Percentiles rank a stretch among this genome's conserved stretches.
phyloP scores from a whole-genome alignment of 2,113 vertebrate species.

The Saccopteryx leptura region DNA sequence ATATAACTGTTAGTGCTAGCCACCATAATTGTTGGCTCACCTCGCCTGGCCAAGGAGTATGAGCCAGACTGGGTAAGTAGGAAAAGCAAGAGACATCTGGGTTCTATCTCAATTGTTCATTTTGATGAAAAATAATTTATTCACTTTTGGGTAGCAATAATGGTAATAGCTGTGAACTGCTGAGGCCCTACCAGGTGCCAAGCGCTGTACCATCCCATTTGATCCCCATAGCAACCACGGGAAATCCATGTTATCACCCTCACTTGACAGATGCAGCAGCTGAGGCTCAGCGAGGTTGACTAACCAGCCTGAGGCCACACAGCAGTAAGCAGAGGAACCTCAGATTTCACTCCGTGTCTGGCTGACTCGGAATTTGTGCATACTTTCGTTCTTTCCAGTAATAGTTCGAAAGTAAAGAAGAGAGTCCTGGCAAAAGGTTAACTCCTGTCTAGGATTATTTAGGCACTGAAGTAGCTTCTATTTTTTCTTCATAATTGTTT shows the following conservation, averaged over 20 bases:
- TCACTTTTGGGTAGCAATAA: not conserved
- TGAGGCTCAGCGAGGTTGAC: not conserved
- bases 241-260: not conserved
- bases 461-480: not conserved
- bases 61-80: not conserved
- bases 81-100: not conserved
- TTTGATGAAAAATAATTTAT: not conserved
- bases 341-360: not conserved
- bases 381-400: conserved; percentile 34
- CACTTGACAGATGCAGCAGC: conserved; percentile 11
- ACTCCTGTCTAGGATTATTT: not conserved
- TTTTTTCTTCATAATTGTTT: not conserved
- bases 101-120: not conserved
- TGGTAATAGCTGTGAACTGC: not conserved
- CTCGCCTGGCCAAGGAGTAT: not conserved
- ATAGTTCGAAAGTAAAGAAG: conserved; percentile 31
- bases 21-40: not conserved
- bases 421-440: not conserved
- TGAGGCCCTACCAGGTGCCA: not conserved
- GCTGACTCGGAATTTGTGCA: not conserved
- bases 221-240: not conserved
- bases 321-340: not conserved
- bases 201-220: not conserved
- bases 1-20: not conserved
- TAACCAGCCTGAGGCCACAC: not conserved